Evolutionary conservation across 2,797 vertebrate genomes (phyloP), one percentile per base, ranked within the genome.

Genomic region (Poecilia picta): DNA sequence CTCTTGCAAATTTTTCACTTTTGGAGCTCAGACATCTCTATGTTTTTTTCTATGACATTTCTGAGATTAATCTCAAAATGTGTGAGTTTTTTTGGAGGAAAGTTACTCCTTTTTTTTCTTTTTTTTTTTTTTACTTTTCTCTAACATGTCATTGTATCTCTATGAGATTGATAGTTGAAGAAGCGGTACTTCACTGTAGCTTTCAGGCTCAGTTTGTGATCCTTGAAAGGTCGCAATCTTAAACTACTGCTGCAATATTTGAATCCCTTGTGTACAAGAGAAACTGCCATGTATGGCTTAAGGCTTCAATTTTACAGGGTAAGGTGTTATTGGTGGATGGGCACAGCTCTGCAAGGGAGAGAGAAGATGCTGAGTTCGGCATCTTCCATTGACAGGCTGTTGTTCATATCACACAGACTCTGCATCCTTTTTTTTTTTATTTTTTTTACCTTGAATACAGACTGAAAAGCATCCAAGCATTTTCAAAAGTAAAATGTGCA

Each of bases 301-400:
- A 72, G 81, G 53, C 81, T 76, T 72, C 78, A 11, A 83, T 83
- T 85, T 86, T 47, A 66, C 74, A 72, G 31, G 31, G 77, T n/a
- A 46, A 75, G 74, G 73, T 59, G 83, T 76, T 78, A 76, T 75
- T 85, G 78, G 39, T 28, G 41, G 41, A 71, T 46, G 79, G 77
- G 55, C 78, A 11, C 25, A 10, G 78, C 78, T 5, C 57, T 62
- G 80, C 46, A 66, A 64, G 68, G 77, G 73, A 81, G 76, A 68
- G 64, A 68, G 64, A 68, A 86, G 76, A 73, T 85, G 88, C 90
- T 91, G 88, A 92, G 76, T 82, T 74, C 62, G 73, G 31, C 33
- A 46, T 83, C 78, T 82, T 80, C 45, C 33, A 33, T 70, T 51
- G 51, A 73, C 31, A 70, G 74, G 13, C 74, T 70, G 55, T 36